Evolutionary conservation across 2,797 vertebrate genomes (phyloP).

Genomic region (Emydoidea blandingii): DNA sequence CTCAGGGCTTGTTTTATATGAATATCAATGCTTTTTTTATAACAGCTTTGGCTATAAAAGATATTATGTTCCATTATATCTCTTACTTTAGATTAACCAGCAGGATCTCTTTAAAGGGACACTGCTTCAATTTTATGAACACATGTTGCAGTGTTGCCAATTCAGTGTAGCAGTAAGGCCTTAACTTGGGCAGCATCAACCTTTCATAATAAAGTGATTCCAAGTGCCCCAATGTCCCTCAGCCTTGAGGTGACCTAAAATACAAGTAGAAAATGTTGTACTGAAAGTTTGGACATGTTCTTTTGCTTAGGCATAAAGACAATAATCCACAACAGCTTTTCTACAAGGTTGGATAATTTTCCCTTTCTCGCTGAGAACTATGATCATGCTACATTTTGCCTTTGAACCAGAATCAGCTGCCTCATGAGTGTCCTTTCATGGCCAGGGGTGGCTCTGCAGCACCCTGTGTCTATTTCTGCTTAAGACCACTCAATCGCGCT

Average conservation of each 20-base stretch:
- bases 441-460: too few relatives aligned
- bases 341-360: not conserved
- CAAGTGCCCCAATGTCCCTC: not conserved
- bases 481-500: too few relatives aligned
- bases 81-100: not conserved
- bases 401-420: not conserved
- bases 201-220: not conserved
- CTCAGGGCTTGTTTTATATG: rapidly evolving
- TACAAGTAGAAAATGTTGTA: not conserved
- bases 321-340: rapidly evolving
- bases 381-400: not conserved
- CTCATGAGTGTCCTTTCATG: too few relatives aligned
- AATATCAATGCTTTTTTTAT: not conserved
- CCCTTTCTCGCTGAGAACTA: not conserved
- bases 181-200: rapidly evolving
- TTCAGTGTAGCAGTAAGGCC: not conserved
- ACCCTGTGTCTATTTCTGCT: too few relatives aligned
- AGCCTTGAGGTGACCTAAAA: not conserved
- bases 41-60: not conserved
- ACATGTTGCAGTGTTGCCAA: rapidly evolving
- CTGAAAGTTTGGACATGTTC: not conserved
- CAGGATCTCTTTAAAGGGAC: not conserved
- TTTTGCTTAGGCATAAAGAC: not conserved
- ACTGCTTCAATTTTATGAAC: not conserved
- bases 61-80: not conserved